Base-by-base conservation (phyloP, 2,888 invertebrate genomes). In the Meloe dianella region DNA sequence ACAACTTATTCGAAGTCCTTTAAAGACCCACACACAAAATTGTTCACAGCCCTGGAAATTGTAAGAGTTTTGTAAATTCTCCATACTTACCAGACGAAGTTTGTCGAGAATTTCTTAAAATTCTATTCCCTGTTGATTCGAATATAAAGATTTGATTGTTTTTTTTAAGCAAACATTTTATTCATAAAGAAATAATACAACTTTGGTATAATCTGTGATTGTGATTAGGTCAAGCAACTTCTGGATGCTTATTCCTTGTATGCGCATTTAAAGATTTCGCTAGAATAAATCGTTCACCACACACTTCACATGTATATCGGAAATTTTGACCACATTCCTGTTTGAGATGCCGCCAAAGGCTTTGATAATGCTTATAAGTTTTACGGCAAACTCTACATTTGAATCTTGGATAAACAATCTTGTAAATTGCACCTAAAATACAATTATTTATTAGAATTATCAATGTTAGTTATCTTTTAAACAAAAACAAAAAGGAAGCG, bases 191-290 rank as follows among this genome's bases (percentile, higher is more conserved):
- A n/a, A n/a, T n/a, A 38, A 3, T 38, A n/a, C 38, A 38, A 38
- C 38, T 38, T 38, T 38, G 38, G 38, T 38, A 32, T 9, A 32
- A 57, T 4, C n/a, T 27, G 7, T 17, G 24, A 20, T 29, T 4
- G 10, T 29, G 5, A 32, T 10, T 17, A 9, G n/a, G n/a, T 22
- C n/a, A 29, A 20, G 0, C 5, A 32, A 32, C 20, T 32, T 20
- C 8, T 27, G 27, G 14, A 64, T 69, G 69, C 57, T 60, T 64
- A 27, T 38, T 35, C 2, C 27, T 29, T 9, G 90, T 91, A 82
- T 92, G 92, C 24, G 92, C 91, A 76, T 91, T 91, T n/a, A 92
- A 86, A 84, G 92, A 92, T 75, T 91, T 91, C 56, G 91, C 59
- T 27, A 66, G 68, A 29, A 57, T 63, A 54, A 65, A 68, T 51